These are phyloP conservation scores for Acrocephalus scirpaceus DNA, from an alignment of 2,797 vertebrate genomes.

Conservation along the genomic window DNA sequence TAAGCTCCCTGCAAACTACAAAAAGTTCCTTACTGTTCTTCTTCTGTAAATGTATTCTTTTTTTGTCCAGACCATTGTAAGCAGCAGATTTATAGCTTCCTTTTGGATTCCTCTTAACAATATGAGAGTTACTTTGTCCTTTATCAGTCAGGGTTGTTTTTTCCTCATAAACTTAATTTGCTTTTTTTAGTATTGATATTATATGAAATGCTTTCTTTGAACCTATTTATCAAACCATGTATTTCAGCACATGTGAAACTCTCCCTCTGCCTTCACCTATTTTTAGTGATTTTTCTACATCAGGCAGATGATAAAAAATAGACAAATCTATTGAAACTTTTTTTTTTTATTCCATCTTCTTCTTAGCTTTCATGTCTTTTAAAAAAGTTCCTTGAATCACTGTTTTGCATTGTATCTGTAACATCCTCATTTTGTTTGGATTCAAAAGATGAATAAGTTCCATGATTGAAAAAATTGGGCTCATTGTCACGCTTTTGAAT, in stretches of 20 bases:
- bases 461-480: neutral
- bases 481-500: neutral
- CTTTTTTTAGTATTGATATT: neutral
- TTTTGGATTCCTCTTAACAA: neutral
- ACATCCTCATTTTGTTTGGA: neutral
- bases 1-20: fast-evolving
- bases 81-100: neutral
- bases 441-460: neutral
- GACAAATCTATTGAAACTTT: neutral
- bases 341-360: neutral
- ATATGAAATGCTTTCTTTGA: neutral
- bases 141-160: neutral
- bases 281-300: neutral
- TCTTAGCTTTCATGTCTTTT: neutral
- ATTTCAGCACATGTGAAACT: neutral
- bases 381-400: neutral
- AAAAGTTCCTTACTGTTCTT: neutral
- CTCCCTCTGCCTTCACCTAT: neutral
- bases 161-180: neutral
- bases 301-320: neutral
- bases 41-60: neutral
- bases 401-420: neutral
- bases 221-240: neutral
- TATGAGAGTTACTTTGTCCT: neutral
- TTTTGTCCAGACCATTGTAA: neutral